Evolutionary conservation across 2,888 invertebrate species (phyloP).

Genomic region (Cephus nigrinus): DNA sequence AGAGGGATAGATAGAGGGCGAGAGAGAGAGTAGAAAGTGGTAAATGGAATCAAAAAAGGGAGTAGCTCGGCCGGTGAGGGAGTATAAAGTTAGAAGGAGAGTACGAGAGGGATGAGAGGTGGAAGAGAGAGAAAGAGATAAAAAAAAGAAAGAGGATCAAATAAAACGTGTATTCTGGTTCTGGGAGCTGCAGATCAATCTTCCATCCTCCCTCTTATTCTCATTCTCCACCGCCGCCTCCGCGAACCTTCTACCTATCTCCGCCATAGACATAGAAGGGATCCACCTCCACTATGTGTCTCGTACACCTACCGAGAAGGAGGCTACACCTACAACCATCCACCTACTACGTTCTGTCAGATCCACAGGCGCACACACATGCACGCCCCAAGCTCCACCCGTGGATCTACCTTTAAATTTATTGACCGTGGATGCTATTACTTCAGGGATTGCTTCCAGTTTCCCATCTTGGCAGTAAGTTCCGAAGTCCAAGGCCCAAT

Average conservation of each 20-base stretch:
- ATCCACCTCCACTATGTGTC: no score
- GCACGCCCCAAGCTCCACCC: neutral
- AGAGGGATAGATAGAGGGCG: neutral
- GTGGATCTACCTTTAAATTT: constrained; percentile 38
- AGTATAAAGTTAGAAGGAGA: no score
- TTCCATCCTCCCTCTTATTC: constrained; percentile 38
- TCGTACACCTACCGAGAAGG: no score
- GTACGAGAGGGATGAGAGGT: no score
- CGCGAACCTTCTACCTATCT: constrained; percentile 36
- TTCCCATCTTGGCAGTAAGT: constrained; percentile 10
- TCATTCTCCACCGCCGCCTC: constrained; percentile 35
- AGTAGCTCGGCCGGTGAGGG: no score
- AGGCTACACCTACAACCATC: no score
- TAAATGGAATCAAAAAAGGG: no score
- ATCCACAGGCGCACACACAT: neutral
- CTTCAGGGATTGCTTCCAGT: constrained; percentile 41
- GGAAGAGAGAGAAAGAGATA: no score
- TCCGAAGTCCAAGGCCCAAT: no score
- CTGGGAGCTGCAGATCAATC: constrained; percentile 44
- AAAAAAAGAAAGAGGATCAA: constrained; percentile 30
- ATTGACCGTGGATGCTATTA: constrained; percentile 45
- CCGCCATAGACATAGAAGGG: neutral
- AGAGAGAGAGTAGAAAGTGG: no score
- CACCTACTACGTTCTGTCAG: no score
- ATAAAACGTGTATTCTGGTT: constrained; percentile 34